Evolutionary conservation across 2,113 vertebrate genomes (phyloP).

Genomic region (Sylvilagus bachmani): DNA sequence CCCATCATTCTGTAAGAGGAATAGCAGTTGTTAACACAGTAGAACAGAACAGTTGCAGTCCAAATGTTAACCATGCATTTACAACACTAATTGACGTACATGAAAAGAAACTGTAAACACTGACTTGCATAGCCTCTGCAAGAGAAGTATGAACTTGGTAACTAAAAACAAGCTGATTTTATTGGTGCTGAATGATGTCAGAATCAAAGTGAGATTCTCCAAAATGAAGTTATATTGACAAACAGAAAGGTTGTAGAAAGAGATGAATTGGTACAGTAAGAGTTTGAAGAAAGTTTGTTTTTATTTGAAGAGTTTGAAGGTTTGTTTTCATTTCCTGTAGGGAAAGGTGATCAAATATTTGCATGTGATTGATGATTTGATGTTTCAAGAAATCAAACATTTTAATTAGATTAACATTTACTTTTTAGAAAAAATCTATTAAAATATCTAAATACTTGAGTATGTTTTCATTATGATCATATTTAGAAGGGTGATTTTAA

Average conservation of each 20-base stretch:
- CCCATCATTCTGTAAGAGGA: background rate
- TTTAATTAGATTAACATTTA: background rate
- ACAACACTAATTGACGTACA: conserved; percentile 24
- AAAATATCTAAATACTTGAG: background rate
- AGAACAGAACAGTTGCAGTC: background rate
- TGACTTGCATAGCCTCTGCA: background rate
- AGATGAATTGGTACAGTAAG: background rate
- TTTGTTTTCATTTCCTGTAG: background rate
- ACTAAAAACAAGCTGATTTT: conserved; percentile 49
- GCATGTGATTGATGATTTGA: background rate
- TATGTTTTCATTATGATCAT: conserved; percentile 29
- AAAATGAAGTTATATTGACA: conserved; percentile 30
- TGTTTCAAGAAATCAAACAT: conserved; percentile 37
- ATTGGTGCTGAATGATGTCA: conserved; percentile 2
- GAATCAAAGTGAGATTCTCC: conserved; percentile 48
- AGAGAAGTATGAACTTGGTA: background rate
- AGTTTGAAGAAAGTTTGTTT: background rate
- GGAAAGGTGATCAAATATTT: background rate
- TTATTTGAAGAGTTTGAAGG: too few relatives aligned
- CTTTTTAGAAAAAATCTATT: background rate
- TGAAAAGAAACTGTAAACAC: background rate
- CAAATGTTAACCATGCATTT: background rate
- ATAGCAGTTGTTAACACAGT: conserved; percentile 16
- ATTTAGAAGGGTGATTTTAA: conserved; percentile 53
- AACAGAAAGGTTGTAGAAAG: background rate